Conservation (phyloP, 2,888 invertebrate species). For the Amphipoea lucens region DNA sequence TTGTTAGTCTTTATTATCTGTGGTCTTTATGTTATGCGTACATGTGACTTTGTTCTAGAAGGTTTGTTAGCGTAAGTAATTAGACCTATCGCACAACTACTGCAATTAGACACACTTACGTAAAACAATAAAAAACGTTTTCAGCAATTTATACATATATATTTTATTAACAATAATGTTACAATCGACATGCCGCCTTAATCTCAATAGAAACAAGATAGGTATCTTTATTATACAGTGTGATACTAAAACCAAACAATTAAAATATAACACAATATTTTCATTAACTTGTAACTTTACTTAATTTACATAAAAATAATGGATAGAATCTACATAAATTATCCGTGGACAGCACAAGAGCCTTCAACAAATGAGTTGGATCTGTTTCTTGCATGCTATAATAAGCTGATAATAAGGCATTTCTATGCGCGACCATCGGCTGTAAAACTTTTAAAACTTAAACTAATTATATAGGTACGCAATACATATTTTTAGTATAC, state of each 20-base stretch:
- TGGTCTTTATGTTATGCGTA: not conserved
- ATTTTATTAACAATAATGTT: conserved; percentile 90
- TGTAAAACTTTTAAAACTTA: conserved; percentile 74
- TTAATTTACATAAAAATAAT: conserved; percentile 78
- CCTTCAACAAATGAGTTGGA: conserved; percentile 39
- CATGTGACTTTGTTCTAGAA: conserved; percentile 14
- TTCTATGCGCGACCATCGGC: conserved; percentile 63
- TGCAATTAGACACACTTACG: conserved; percentile 21
- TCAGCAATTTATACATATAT: conserved; percentile 89
- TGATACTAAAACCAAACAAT: conserved; percentile 79
- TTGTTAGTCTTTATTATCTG: not conserved
- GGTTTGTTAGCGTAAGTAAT: conserved; percentile 22
- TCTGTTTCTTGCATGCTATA: conserved; percentile 36
- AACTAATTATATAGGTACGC: conserved; percentile 70
- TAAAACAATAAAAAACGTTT: conserved; percentile 70
- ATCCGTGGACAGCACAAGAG: conserved; percentile 64
- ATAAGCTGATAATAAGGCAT: conserved; percentile 27
- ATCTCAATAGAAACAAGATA: conserved; percentile 85
- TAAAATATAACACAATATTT: conserved; percentile 77
- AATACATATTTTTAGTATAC: conserved; percentile 79
- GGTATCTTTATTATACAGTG: conserved; percentile 82
- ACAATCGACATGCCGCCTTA: conserved; percentile 88
- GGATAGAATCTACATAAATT: conserved; percentile 71
- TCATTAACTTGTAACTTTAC: conserved; percentile 77
- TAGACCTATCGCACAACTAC: conserved; percentile 18